A percentile compares a stretch with the other conserved stretches of the same genome.
Evolutionary conservation across 1,140 invertebrate species (phyloP).

Genomic region (Eriocheir sinensis): DNA sequence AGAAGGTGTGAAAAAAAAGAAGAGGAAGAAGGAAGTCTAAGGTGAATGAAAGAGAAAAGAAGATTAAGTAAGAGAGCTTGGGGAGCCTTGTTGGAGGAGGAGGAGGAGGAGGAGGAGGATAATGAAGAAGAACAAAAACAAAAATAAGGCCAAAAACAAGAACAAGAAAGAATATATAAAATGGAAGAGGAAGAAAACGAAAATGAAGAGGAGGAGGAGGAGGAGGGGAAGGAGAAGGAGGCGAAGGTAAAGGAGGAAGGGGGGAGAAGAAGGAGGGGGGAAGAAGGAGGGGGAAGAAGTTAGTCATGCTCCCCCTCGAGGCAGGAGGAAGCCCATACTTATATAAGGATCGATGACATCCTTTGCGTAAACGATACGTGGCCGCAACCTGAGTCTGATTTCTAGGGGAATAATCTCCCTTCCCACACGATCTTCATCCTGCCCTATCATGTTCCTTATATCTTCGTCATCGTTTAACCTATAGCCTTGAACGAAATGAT

Average conservation of each 20-base stretch:
- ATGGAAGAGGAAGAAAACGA: neutral
- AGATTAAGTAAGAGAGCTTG: neutral
- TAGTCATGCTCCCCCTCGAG: neutral
- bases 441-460: neutral
- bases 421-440: neutral
- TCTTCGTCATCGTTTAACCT: neutral
- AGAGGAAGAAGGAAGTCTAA: conserved; percentile 18
- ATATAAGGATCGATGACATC: neutral
- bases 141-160: neutral
- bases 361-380: neutral
- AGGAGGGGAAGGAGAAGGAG: neutral
- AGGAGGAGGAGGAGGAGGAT: neutral
- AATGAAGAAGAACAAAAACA: neutral
- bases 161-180: neutral
- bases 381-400: too few relatives aligned
- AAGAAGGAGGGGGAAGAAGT: neutral
- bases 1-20: neutral
- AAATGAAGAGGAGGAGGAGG: neutral
- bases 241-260: neutral
- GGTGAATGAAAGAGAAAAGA: neutral
- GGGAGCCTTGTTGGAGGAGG: neutral
- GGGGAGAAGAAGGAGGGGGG: neutral
- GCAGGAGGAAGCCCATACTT: neutral
- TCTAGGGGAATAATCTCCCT: neutral
- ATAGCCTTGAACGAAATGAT: neutral